Conservation (phyloP, 2,797 vertebrate genomes). For the Rhinella marina region DNA sequence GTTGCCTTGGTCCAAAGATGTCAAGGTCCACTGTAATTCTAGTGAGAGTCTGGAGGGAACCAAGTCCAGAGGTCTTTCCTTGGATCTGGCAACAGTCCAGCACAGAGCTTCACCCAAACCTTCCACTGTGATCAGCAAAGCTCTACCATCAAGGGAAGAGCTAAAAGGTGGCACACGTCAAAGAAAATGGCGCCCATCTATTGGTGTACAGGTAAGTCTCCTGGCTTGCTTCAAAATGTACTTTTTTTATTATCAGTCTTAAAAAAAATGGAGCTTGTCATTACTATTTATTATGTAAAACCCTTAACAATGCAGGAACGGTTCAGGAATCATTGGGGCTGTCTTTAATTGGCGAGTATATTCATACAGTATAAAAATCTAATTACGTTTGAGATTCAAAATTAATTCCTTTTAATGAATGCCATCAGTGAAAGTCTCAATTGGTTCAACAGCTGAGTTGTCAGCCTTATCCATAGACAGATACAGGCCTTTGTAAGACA, state of each 20-base stretch:
- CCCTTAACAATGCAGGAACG: not conserved
- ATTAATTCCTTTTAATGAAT: not conserved
- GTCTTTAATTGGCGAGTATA: not conserved
- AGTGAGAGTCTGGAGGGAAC: constrained; percentile 90
- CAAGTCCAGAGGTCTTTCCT: constrained; percentile 78
- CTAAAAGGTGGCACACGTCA: constrained; percentile 83
- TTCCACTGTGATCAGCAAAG: constrained; percentile 81
- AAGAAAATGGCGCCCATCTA: constrained; percentile 93
- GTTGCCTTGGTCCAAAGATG: constrained; percentile 73
- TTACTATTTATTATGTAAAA: not conserved
- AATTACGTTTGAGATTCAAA: not conserved
- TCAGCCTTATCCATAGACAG: no score
- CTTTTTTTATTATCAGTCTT: not conserved
- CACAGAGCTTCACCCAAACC: constrained; percentile 79
- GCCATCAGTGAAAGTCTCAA: not conserved
- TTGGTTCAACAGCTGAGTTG: not conserved
- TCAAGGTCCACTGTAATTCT: constrained; percentile 89
- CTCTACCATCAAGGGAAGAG: constrained; percentile 80
- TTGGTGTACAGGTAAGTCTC: constrained; percentile 90
- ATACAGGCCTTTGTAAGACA: not conserved
- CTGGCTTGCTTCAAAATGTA: not conserved
- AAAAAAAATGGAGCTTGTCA: not conserved
- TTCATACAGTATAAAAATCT: not conserved
- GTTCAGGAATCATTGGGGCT: not conserved
- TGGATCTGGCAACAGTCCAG: constrained; percentile 79